These are phyloP conservation scores for Hypothenemus hampei DNA, from an alignment of 1,140 invertebrate genomes.

Conservation along the genomic window DNA sequence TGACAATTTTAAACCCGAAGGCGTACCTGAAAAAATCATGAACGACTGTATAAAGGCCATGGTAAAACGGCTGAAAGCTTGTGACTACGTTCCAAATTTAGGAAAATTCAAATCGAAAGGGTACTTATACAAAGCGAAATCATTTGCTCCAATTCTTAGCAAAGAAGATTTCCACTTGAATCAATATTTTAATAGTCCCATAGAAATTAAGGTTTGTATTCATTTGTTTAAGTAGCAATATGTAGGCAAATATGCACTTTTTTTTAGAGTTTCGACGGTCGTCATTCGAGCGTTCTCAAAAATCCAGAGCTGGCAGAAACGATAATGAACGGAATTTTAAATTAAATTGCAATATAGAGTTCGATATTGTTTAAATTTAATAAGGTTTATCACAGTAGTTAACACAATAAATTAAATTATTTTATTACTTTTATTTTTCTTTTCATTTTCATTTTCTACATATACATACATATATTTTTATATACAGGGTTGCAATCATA, in stretches of 20 bases:
- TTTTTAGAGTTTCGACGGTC: background rate
- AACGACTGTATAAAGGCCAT: conserved; percentile 44
- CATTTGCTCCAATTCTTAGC: conserved; percentile 46
- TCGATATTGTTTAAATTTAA: no score
- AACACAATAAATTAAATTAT: no score
- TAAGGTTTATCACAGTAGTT: no score
- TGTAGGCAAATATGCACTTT: no score
- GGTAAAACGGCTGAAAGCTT: conserved; percentile 54
- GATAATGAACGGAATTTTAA: background rate
- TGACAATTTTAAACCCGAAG: conserved; percentile 36
- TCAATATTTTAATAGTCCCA: conserved; percentile 47
- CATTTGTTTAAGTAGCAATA: background rate
- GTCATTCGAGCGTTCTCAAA: background rate
- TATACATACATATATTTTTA: no score
- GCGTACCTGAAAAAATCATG: conserved; percentile 46
- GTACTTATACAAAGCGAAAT: conserved; percentile 57
- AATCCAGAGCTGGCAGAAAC: background rate
- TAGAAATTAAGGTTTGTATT: conserved; percentile 41
- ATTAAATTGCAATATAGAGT: background rate
- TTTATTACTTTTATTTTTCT: no score
- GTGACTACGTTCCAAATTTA: conserved; percentile 48
- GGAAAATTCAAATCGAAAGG: conserved; percentile 53
- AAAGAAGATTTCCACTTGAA: conserved; percentile 61
- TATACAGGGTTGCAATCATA: no score
- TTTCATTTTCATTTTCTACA: no score